A percentile compares a stretch with the other conserved stretches of the same genome.
Conservation (phyloP, 2,797 vertebrate species). For the Delichon dasypus region DNA sequence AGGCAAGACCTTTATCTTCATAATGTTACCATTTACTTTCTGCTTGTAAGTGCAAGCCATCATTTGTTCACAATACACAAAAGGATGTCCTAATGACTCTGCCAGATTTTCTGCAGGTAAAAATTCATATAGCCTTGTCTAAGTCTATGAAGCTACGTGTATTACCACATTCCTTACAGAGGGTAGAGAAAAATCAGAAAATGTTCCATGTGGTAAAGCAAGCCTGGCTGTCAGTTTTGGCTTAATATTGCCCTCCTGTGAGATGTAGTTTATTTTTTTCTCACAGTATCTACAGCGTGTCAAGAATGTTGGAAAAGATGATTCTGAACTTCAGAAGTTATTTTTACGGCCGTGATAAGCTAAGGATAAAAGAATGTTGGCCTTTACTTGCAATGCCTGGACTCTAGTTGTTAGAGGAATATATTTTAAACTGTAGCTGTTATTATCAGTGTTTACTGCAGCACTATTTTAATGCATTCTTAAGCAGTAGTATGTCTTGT, state of each 20-base stretch:
- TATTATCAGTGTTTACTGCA: neutral
- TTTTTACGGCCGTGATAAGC: slow-evolving; percentile 38
- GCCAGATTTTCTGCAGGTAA: neutral
- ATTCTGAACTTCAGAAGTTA: slow-evolving; percentile 20
- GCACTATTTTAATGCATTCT: neutral
- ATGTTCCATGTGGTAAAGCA: neutral
- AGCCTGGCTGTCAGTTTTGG: slow-evolving; percentile 37
- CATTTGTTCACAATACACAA: neutral
- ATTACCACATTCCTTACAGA: neutral
- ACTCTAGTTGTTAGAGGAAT: neutral
- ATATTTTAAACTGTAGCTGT: neutral
- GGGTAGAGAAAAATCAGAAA: neutral
- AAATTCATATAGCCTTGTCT: slow-evolving; percentile 3
- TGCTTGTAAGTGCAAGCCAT: neutral
- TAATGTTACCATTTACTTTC: neutral
- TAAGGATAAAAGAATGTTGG: slow-evolving; percentile 45
- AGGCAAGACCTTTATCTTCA: neutral
- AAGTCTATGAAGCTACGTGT: neutral
- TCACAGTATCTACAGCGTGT: slow-evolving; percentile 12
- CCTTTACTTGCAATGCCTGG: neutral
- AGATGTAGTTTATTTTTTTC: slow-evolving; percentile 50
- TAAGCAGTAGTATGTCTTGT: neutral
- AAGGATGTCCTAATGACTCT: neutral
- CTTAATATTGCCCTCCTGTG: slow-evolving; percentile 27
- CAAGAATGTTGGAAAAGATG: slow-evolving; percentile 53